Evolutionary conservation across 2,797 vertebrate genomes (phyloP).

Genomic region (Macropus fuliginosus): DNA sequence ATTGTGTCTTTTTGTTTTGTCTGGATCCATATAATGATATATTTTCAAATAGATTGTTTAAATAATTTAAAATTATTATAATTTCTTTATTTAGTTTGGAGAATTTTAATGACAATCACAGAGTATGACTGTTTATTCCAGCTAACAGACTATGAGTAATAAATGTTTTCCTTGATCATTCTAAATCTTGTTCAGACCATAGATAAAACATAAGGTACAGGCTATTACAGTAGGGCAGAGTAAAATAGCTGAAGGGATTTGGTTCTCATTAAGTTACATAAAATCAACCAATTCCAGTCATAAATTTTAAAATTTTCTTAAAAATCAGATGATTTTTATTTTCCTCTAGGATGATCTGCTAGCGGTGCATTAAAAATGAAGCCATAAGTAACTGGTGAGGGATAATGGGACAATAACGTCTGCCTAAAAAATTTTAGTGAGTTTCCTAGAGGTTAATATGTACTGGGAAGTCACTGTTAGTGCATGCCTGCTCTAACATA

Average conservation of each 20-base stretch:
- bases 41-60: not conserved
- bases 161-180: not conserved
- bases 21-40: not conserved
- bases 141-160: not conserved
- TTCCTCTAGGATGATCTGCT: not conserved
- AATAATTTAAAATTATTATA: not conserved
- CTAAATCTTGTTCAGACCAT: not conserved
- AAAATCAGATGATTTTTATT: not conserved
- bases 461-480: not conserved
- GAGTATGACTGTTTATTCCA: not conserved
- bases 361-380: not conserved
- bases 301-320: not conserved
- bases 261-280: not conserved
- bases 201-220: not conserved
- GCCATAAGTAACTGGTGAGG: not conserved
- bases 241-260: not conserved
- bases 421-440: not conserved
- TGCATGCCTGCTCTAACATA: not conserved
- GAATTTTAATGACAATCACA: not conserved
- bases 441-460: not conserved
- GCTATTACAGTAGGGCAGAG: not conserved
- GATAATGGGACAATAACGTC: not conserved
- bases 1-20: not conserved
- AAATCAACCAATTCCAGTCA: not conserved
- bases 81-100: not conserved